These are phyloP conservation scores for Bombylius major DNA, from an alignment of 2,888 invertebrate species.

Conservation along the genomic window DNA sequence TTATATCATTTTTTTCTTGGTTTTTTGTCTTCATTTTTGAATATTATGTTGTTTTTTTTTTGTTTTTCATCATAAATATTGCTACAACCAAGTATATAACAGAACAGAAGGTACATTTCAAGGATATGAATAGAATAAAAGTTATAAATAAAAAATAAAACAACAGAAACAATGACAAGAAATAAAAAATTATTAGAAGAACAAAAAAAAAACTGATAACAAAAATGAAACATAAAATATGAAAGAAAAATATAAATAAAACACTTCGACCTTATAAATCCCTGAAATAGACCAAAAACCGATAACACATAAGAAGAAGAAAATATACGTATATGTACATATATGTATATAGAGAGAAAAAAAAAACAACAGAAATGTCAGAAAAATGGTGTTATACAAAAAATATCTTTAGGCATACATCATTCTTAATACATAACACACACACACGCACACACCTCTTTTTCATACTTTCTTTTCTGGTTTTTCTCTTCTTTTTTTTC, in stretches of 20 bases:
- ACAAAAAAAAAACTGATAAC: neutral
- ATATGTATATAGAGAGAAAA: too few relatives aligned
- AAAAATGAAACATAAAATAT: neutral
- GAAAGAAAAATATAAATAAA: neutral
- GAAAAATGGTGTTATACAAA: neutral
- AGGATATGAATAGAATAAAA: too few relatives aligned
- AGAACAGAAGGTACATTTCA: too few relatives aligned
- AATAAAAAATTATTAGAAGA: neutral
- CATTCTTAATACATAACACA: too few relatives aligned
- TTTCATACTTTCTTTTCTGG: too few relatives aligned
- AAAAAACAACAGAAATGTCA: neutral
- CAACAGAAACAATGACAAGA: neutral
- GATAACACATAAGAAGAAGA: neutral
- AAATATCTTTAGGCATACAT: too few relatives aligned
- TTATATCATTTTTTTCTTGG: neutral
- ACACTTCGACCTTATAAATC: conserved; percentile 4
- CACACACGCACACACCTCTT: too few relatives aligned
- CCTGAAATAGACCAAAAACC: conserved; percentile 6
- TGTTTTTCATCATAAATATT: neutral
- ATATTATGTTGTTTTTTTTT: neutral
- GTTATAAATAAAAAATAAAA: neutral
- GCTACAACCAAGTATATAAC: too few relatives aligned
- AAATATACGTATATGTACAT: too few relatives aligned
- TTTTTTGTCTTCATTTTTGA: neutral
- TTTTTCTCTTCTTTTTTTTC: too few relatives aligned